These are phyloP conservation scores for Botrylloides violaceus DNA, from an alignment of 23 tunicate species.

Conservation along the genomic window DNA sequence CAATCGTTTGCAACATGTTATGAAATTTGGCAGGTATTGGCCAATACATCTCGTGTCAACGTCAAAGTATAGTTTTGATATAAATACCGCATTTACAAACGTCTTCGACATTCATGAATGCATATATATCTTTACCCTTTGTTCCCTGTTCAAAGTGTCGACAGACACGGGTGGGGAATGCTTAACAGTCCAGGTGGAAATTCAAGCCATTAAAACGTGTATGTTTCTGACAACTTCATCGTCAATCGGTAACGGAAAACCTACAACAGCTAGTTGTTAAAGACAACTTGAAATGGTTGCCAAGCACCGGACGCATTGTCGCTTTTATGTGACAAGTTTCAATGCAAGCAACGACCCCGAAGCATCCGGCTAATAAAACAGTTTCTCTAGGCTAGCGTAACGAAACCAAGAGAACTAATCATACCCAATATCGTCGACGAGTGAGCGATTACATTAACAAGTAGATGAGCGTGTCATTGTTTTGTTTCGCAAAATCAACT, in stretches of 20 bases:
- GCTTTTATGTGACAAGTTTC: background rate
- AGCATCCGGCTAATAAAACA: background rate
- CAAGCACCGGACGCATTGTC: constrained; percentile 3
- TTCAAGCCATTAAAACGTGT: background rate
- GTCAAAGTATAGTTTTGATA: too few species aligned
- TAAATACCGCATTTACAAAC: too few species aligned
- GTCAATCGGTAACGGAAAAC: background rate
- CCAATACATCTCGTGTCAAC: too few species aligned
- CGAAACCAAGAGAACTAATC: background rate
- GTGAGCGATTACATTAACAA: background rate
- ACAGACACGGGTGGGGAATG: background rate
- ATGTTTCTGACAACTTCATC: background rate
- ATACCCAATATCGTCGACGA: background rate
- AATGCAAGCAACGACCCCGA: too few species aligned
- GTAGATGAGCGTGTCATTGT: background rate
- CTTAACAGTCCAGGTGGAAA: background rate
- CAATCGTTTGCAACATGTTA: too few species aligned
- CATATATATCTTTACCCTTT: too few species aligned
- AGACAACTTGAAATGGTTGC: background rate
- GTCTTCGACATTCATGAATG: too few species aligned
- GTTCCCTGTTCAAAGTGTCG: background rate
- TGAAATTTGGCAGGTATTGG: too few species aligned
- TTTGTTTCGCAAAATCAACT: background rate
- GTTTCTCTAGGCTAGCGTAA: background rate
- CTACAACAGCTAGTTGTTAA: background rate